A percentile compares a stretch with the other conserved stretches of the same genome.
phyloP scores from a whole-genome alignment of 2,113 vertebrate species.

The Trogon melanurus region DNA sequence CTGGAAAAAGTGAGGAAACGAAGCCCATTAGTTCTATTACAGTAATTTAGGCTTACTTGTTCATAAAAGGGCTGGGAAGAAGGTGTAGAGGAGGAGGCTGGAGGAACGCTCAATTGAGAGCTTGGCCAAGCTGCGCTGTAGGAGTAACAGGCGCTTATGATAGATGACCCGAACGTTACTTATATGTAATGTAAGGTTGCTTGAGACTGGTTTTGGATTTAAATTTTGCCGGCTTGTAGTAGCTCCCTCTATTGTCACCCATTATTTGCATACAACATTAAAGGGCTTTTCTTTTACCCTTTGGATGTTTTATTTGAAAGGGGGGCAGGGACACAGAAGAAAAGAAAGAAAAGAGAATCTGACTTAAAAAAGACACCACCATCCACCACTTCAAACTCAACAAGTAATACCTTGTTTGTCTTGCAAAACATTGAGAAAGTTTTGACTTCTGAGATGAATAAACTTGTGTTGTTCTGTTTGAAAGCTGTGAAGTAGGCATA shows the following conservation, averaged over 20 bases:
- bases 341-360: not conserved
- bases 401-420: not conserved
- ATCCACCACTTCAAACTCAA: not conserved
- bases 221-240: not conserved
- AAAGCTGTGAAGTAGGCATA: not conserved
- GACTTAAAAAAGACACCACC: not conserved
- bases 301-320: not conserved
- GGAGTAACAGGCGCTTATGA: not conserved
- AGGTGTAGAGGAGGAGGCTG: not conserved
- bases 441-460: not conserved
- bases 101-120: not conserved
- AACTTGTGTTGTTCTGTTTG: not conserved
- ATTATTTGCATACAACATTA: not conserved
- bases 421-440: not conserved
- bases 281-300: not conserved
- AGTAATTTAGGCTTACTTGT: not conserved
- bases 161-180: not conserved
- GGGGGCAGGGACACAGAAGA: accelerated
- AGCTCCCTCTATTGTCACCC: not conserved
- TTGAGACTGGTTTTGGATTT: not conserved
- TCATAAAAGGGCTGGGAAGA: not conserved
- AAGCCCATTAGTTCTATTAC: not conserved
- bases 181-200: not conserved
- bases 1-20: not conserved
- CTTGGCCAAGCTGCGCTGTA: not conserved